phyloP scores from a whole-genome alignment of 2,113 vertebrate species.

The Notarius lentiginosus region DNA sequence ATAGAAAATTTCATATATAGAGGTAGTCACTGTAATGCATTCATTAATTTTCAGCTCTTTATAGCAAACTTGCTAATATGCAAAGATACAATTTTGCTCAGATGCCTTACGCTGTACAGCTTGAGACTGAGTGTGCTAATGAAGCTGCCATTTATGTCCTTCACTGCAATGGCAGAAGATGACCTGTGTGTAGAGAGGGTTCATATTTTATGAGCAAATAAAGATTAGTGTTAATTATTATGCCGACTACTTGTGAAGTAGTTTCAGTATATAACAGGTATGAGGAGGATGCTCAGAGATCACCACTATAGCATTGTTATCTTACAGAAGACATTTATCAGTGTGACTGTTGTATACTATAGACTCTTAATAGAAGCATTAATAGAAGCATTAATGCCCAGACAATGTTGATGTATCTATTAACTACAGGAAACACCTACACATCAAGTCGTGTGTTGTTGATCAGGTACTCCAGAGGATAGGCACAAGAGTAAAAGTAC shows the following conservation, averaged over 20 bases:
- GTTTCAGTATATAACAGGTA: background rate
- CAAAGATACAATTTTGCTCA: background rate
- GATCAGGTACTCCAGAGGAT: slow-evolving; percentile 72
- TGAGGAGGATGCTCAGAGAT: background rate
- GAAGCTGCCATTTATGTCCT: slow-evolving; percentile 73
- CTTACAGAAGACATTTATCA: background rate
- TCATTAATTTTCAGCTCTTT: background rate
- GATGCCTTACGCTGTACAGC: slow-evolving; percentile 64
- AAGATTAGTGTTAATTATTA: background rate
- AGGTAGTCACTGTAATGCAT: background rate
- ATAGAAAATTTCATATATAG: background rate
- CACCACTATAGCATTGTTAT: background rate
- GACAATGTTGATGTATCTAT: background rate
- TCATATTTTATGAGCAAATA: slow-evolving; percentile 7
- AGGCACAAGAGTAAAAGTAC: slow-evolving; percentile 73
- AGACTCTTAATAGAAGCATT: background rate
- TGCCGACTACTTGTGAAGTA: background rate
- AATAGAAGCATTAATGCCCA: background rate
- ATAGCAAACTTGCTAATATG: background rate
- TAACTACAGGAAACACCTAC: slow-evolving; percentile 58
- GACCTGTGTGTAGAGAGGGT: slow-evolving; percentile 59
- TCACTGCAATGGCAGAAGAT: slow-evolving; percentile 67
- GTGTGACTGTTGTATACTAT: background rate
- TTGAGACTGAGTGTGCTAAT: slow-evolving; percentile 69
- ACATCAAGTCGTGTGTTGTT: slow-evolving; percentile 71